These are phyloP conservation scores for Pipistrellus nathusii DNA, from an alignment of 2,797 vertebrate species.

Conservation along the genomic window DNA sequence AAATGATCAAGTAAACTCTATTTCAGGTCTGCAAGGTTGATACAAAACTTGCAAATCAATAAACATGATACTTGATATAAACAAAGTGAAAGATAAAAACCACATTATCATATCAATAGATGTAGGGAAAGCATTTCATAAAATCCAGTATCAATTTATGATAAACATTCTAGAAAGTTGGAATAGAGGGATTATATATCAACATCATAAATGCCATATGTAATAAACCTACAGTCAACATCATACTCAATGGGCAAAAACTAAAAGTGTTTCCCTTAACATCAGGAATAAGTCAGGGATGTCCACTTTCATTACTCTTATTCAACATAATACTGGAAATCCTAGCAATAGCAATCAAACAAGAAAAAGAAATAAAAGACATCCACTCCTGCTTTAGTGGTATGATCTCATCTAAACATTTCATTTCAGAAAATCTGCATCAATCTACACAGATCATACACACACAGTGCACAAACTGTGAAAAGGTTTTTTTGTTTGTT, in stretches of 20 bases:
- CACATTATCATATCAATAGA: neutral
- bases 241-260: too few relatives aligned
- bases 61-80: neutral
- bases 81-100: neutral
- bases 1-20: neutral
- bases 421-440: conserved; percentile 88
- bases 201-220: too few relatives aligned
- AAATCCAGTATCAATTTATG: neutral
- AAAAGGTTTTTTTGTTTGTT: conserved; percentile 77
- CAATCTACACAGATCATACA: conserved; percentile 89
- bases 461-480: conserved; percentile 89
- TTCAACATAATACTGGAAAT: too few relatives aligned
- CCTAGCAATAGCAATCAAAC: too few relatives aligned
- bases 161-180: neutral
- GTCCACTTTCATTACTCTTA: too few relatives aligned
- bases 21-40: neutral
- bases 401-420: conserved; percentile 89
- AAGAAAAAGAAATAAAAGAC: too few relatives aligned
- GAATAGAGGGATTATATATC: neutral
- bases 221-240: too few relatives aligned
- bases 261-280: too few relatives aligned
- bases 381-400: conserved; percentile 86
- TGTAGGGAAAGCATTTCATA: neutral
- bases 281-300: too few relatives aligned
- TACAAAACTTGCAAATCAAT: neutral